These are phyloP conservation scores for Cerastis leucographa DNA, from an alignment of 2,888 invertebrate species.

Conservation along the genomic window DNA sequence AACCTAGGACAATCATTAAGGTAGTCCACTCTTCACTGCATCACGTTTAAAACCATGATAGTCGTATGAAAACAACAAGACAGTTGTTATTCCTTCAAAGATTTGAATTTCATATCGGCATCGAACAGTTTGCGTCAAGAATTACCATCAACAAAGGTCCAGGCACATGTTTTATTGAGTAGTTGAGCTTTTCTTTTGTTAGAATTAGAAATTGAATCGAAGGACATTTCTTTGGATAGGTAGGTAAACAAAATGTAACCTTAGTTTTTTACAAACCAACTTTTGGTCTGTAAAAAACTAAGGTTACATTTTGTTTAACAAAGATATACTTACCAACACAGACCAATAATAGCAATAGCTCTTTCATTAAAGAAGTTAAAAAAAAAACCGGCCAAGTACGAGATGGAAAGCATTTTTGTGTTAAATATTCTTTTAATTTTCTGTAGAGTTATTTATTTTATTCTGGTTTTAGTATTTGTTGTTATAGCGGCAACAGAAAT, in stretches of 20 bases:
- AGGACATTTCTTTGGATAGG: neutral
- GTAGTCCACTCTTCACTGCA: no score
- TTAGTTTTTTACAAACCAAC: no score
- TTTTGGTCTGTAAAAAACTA: no score
- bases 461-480: no score
- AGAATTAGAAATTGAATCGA: slow-evolving; percentile 36
- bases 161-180: slow-evolving; percentile 39
- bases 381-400: no score
- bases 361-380: neutral
- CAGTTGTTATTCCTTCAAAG: slow-evolving; percentile 17
- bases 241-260: no score
- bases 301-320: neutral
- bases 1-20: neutral
- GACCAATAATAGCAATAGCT: no score
- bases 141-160: slow-evolving; percentile 50
- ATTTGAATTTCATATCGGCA: slow-evolving; percentile 51
- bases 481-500: no score
- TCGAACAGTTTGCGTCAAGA: slow-evolving; percentile 40
- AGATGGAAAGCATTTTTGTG: no score
- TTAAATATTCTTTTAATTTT: no score
- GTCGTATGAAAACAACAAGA: neutral
- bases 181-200: slow-evolving; percentile 32
- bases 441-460: no score
- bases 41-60: slow-evolving; percentile 25
- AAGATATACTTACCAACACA: no score